phyloP scores from a whole-genome alignment of 1,140 invertebrate species.

The Camponotus vicinus region DNA sequence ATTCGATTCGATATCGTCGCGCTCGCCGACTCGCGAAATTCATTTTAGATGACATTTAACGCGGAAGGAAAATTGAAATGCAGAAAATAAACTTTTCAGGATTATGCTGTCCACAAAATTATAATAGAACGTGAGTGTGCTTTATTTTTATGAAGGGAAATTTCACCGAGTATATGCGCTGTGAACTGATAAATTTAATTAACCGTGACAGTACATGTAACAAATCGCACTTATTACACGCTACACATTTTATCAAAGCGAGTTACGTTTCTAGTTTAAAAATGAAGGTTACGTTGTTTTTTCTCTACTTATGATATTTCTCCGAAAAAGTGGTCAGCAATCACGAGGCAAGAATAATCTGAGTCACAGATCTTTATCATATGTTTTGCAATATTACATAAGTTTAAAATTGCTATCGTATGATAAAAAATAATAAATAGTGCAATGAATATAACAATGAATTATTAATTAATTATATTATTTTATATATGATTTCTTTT shows the following conservation, averaged over 20 bases:
- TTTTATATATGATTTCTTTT: neutral
- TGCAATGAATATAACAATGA: neutral
- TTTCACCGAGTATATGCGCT: neutral
- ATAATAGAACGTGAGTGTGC: too few species aligned
- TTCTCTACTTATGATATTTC: neutral
- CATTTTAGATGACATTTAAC: neutral
- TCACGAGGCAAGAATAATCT: neutral
- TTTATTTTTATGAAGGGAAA: neutral
- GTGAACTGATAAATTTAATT: neutral
- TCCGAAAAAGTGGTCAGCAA: neutral
- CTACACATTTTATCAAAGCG: neutral
- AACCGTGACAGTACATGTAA: neutral
- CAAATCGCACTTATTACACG: neutral
- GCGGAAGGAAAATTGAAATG: neutral
- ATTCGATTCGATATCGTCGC: conserved; percentile 24
- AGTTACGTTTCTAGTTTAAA: neutral
- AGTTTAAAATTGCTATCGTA: neutral
- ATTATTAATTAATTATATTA: neutral
- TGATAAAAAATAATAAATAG: neutral
- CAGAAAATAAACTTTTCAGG: neutral
- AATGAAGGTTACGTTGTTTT: neutral
- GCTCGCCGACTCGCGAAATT: neutral
- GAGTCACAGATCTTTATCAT: neutral
- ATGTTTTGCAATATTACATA: too few species aligned
- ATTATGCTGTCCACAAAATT: neutral